Base-by-base conservation (phyloP, 2,113 vertebrate species). In the Anas platyrhynchos region DNA sequence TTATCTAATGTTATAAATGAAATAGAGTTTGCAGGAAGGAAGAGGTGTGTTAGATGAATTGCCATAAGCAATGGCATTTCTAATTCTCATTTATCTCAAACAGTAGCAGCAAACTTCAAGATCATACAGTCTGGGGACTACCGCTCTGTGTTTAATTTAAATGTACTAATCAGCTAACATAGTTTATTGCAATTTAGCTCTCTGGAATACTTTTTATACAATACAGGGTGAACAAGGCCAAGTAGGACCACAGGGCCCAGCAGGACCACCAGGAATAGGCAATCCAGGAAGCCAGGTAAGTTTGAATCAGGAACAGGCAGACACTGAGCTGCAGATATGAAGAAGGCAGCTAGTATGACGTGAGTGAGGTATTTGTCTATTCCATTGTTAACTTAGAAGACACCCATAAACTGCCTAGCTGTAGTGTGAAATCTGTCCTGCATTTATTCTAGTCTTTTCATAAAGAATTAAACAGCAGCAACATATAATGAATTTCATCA, bases 161-260 rank as follows among this genome's bases (percentile, higher is more conserved):
- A 54, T 43, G 58, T 29, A 8, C 80, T 80, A 17, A 50, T 63
- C 23, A 68, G 7, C 20, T 55, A 52, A 18, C 10, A 41, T 23
- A 55, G 29, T 27, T 21, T 82, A 17, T 34, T 86, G n/a, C 54
- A 68, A 59, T 83, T 94, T 41, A 86, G 13, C 31, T 89, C 21
- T 76, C 67, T 34, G 58, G 16, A 59, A 31, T 36, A 23, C 69
- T 36, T 83, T 66, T 66, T 80, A 48, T 48, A 48, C 20, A 48
- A 27, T 67, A 9, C 82, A 99, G 99, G 98, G 99, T 29, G 98
- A 98, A 81, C 76, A 94, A 75, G 99, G 98, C 63, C 95, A 94
- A 44, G 82, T 91, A 63, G 99, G 99, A 84, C 97, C 96, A 27
- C 69, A 87, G 63, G 98, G 99, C 69, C 97, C 97, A 65, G 83